phyloP scores from a whole-genome alignment of 2,113 vertebrate species.

The Typhlomys cinereus region DNA sequence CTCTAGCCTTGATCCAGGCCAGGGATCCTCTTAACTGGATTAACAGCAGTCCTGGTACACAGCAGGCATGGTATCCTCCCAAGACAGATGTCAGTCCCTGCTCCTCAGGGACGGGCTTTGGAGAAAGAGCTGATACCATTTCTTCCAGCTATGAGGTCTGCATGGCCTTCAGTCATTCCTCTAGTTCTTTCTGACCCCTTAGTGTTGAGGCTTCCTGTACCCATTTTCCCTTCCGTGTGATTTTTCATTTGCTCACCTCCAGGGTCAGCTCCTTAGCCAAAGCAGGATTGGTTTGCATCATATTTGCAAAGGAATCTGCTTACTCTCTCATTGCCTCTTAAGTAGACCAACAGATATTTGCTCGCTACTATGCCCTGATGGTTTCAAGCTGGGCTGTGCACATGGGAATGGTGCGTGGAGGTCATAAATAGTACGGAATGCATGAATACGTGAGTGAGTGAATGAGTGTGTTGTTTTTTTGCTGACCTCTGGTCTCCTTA shows the following conservation, averaged over 20 bases:
- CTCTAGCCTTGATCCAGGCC: neutral
- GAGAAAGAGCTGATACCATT: rapidly evolving
- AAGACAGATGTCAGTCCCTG: neutral
- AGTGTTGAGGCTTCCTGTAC: neutral
- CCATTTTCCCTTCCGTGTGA: neutral
- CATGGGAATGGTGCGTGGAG: neutral
- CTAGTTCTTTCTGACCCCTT: neutral
- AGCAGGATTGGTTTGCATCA: too few species aligned
- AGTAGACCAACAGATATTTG: neutral
- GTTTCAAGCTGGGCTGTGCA: neutral
- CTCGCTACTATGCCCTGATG: neutral
- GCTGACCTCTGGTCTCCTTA: neutral
- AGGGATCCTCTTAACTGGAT: neutral
- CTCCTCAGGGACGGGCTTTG: neutral
- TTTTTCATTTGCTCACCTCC: neutral
- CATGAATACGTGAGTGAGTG: neutral
- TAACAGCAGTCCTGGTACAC: neutral
- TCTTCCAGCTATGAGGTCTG: too few species aligned
- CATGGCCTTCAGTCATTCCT: neutral
- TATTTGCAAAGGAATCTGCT: neutral
- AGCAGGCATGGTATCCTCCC: neutral
- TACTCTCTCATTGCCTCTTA: neutral
- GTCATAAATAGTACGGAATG: neutral
- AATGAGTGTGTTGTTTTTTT: neutral
- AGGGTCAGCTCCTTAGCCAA: neutral